Percentiles rank a stretch among this genome's conserved stretches.
phyloP scores from a whole-genome alignment of 2,797 vertebrate genomes.

The Phoebastria nigripes region DNA sequence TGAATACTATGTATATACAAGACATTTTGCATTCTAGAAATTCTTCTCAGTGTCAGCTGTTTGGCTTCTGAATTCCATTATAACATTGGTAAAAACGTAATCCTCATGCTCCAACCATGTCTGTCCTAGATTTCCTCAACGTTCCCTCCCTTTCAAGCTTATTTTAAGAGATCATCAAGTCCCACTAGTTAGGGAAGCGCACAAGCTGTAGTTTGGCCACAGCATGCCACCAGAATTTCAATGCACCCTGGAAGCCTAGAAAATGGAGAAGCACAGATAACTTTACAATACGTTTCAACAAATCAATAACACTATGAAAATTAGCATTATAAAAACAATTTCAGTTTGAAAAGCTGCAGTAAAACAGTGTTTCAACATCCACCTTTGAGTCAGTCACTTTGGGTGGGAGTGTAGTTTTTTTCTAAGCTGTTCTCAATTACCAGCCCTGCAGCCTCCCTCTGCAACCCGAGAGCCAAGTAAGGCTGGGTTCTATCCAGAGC shows the following conservation, averaged over 20 bases:
- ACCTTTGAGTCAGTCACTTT: rapidly evolving
- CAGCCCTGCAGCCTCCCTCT: background rate
- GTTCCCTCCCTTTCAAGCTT: rapidly evolving
- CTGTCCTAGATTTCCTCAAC: rapidly evolving
- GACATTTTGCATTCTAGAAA: rapidly evolving
- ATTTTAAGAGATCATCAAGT: background rate
- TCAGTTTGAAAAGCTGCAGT: background rate
- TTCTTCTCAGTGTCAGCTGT: background rate
- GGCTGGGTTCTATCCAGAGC: rapidly evolving
- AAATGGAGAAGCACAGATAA: rapidly evolving
- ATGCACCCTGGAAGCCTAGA: rapidly evolving
- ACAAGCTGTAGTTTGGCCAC: background rate
- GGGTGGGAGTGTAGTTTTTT: rapidly evolving
- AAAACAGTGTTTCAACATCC: background rate
- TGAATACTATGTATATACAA: rapidly evolving
- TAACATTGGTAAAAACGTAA: rapidly evolving
- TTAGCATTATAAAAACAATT: rapidly evolving
- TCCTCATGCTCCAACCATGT: rapidly evolving
- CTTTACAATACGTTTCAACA: rapidly evolving
- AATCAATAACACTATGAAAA: rapidly evolving
- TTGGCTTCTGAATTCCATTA: background rate
- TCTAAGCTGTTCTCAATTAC: no score
- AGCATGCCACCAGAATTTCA: background rate
- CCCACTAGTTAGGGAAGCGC: background rate
- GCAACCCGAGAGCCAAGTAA: rapidly evolving